A percentile compares a stretch with the other conserved stretches of the same genome.
Conservation (phyloP, 2,113 vertebrate genomes). For the Promerops cafer region DNA sequence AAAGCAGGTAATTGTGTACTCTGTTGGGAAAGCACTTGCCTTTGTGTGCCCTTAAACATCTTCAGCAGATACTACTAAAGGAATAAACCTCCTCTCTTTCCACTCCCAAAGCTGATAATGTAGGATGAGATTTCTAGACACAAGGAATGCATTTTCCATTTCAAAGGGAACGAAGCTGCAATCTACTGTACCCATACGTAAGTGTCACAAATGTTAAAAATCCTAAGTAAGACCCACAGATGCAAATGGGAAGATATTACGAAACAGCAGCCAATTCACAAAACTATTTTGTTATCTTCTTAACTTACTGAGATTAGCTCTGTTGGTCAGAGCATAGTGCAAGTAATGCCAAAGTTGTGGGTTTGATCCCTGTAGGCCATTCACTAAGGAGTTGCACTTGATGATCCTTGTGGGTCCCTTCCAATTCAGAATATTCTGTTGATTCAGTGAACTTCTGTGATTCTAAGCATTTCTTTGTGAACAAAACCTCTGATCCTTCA, state of each 20-base stretch:
- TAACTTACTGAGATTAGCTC: background rate
- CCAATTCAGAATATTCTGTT: background rate
- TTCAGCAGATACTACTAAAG: background rate
- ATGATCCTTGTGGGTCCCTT: background rate
- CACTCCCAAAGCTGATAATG: background rate
- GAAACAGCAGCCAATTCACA: background rate
- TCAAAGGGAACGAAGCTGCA: background rate
- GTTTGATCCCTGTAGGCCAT: background rate
- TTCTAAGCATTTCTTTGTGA: background rate
- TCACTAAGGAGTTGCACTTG: background rate
- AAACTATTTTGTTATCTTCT: background rate
- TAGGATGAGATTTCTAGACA: background rate
- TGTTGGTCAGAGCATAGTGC: background rate
- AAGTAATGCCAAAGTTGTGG: background rate
- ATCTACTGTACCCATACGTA: background rate
- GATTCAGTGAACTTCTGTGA: background rate
- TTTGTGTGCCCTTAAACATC: background rate
- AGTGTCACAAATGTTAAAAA: background rate
- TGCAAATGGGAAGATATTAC: background rate
- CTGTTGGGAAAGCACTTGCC: background rate
- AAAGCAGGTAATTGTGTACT: constrained; percentile 1
- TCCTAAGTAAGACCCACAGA: background rate
- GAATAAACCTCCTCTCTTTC: background rate
- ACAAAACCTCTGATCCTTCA: background rate
- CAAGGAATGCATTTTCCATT: background rate